phyloP scores from a whole-genome alignment of 2,113 vertebrate species.

The Takifugu bimaculatus region DNA sequence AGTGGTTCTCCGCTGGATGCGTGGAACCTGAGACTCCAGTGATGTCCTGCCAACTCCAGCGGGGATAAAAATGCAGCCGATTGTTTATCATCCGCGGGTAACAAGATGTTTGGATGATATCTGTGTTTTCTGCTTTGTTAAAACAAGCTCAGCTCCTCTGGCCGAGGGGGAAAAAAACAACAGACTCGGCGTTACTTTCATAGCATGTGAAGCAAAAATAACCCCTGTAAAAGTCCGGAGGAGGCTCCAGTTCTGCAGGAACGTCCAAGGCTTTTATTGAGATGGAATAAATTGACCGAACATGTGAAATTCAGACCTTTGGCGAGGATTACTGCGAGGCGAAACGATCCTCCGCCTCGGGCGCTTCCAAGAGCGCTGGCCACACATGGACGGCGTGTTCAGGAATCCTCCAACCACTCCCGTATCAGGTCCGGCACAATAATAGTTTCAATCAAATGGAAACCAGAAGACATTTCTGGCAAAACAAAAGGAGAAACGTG shows the following conservation, averaged over 20 bases:
- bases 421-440: slow-evolving; percentile 62
- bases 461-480: slow-evolving; percentile 67
- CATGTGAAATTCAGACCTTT: slow-evolving; percentile 34
- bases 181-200: slow-evolving; percentile 50
- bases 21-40: slow-evolving; percentile 20
- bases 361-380: slow-evolving; percentile 11
- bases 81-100: slow-evolving; percentile 46
- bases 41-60: slow-evolving; percentile 52
- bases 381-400: slow-evolving; percentile 65
- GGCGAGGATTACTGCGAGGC: slow-evolving; percentile 36
- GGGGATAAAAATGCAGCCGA: slow-evolving; percentile 46
- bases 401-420: slow-evolving; percentile 57
- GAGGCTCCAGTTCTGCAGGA: slow-evolving; percentile 26
- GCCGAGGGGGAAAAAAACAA: slow-evolving; percentile 31
- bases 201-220: slow-evolving; percentile 41
- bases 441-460: slow-evolving; percentile 68
- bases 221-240: slow-evolving; percentile 35
- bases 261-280: slow-evolving; percentile 40
- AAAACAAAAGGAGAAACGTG: slow-evolving; percentile 22
- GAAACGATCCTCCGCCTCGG: slow-evolving; percentile 31
- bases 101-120: slow-evolving; percentile 30
- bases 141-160: slow-evolving; percentile 27
- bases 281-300: slow-evolving; percentile 31
- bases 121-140: slow-evolving; percentile 29
- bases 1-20: too few species aligned